Percentiles rank a stretch among this genome's conserved stretches.
These are phyloP conservation scores for Philypnodon macrostomus DNA, from an alignment of 2,797 vertebrate species.

Conservation along the genomic window DNA sequence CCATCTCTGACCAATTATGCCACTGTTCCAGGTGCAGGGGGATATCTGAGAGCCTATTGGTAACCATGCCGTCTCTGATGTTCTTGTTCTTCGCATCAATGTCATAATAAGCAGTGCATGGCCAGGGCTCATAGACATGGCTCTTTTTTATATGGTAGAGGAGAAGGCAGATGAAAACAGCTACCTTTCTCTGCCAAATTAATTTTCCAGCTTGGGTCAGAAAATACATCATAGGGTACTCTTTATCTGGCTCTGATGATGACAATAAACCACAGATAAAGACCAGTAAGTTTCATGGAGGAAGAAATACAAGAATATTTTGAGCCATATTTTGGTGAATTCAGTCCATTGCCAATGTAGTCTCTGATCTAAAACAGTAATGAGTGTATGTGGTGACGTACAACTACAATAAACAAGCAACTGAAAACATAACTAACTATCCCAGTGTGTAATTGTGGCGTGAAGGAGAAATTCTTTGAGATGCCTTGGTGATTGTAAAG, in stretches of 20 bases:
- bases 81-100: constrained; percentile 79
- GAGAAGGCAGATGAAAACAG: constrained; percentile 61
- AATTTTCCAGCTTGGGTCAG: constrained; percentile 66
- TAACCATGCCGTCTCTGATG: constrained; percentile 80
- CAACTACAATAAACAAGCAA: neutral
- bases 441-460: too few relatives aligned
- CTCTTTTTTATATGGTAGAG: constrained; percentile 63
- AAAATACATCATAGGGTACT: constrained; percentile 54
- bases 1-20: constrained; percentile 80
- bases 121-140: constrained; percentile 73
- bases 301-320: constrained; percentile 3
- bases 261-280: constrained; percentile 31
- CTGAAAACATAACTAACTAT: too few relatives aligned
- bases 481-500: too few relatives aligned
- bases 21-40: constrained; percentile 82
- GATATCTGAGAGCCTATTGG: constrained; percentile 80
- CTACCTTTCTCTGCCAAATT: constrained; percentile 68
- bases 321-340: constrained; percentile 7
- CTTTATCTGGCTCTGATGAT: constrained; percentile 43
- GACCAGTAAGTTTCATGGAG: constrained; percentile 26
- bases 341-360: too few relatives aligned
- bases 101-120: constrained; percentile 80
- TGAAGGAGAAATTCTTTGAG: too few relatives aligned
- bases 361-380: too few relatives aligned
- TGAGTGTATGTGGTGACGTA: neutral